phyloP scores from a whole-genome alignment of 2,888 invertebrate genomes.

The Microctonus aethiopoides region DNA sequence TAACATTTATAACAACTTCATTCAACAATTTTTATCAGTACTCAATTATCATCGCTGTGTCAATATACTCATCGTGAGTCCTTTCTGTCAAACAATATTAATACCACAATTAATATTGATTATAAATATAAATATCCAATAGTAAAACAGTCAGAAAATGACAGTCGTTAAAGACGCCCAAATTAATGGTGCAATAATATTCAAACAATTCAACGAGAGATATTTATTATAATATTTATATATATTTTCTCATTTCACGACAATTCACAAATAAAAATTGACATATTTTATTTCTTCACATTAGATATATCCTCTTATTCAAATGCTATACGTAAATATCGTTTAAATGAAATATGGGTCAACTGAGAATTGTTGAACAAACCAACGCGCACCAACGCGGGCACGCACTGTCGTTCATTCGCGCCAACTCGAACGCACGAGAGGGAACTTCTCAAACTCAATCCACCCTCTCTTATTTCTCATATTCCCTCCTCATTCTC shows the following conservation, averaged over 20 bases:
- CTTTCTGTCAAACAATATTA: neutral
- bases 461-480: conserved; percentile 28
- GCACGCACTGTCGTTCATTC: conserved; percentile 46
- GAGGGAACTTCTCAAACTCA: conserved; percentile 14
- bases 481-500: conserved; percentile 23
- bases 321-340: conserved; percentile 6
- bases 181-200: neutral
- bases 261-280: neutral
- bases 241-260: too few relatives aligned
- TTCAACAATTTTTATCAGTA: too few relatives aligned
- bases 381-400: conserved; percentile 29
- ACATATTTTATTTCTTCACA: neutral
- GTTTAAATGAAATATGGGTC: conserved; percentile 13
- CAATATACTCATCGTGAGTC: too few relatives aligned
- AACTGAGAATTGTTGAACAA: conserved; percentile 15
- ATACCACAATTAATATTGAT: neutral
- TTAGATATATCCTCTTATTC: neutral
- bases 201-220: neutral
- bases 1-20: too few relatives aligned
- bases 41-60: too few relatives aligned
- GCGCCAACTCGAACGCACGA: conserved; percentile 22
- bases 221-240: too few relatives aligned
- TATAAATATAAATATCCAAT: neutral
- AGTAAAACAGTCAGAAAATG: neutral
- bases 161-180: neutral